A percentile compares a stretch with the other conserved stretches of the same genome.
phyloP scores from a whole-genome alignment of 92 coral and sea anemone genomes.

The Ricordea florida region DNA sequence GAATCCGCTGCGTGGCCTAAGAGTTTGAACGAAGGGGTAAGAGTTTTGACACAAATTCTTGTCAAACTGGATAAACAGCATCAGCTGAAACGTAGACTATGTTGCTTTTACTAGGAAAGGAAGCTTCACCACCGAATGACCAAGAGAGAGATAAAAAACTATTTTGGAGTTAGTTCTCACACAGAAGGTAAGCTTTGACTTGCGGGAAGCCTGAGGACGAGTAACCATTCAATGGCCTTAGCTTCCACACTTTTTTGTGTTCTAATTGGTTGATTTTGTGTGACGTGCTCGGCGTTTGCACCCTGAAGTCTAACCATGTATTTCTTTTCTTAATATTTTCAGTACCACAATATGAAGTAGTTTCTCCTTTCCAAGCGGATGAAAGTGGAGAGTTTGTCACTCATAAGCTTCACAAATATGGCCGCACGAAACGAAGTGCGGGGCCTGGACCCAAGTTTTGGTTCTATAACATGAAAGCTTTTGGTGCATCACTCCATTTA shows the following conservation, averaged over 20 bases:
- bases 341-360: slow-evolving; percentile 89
- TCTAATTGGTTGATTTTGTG: neutral
- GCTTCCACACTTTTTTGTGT: too few relatives aligned
- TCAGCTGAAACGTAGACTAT: too few relatives aligned
- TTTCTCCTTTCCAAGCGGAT: slow-evolving; percentile 81
- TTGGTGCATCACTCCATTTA: slow-evolving; percentile 69
- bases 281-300: neutral
- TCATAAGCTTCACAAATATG: slow-evolving; percentile 57
- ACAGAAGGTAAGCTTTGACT: slow-evolving; percentile 54
- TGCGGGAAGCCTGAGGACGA: neutral
- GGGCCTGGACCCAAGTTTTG: neutral
- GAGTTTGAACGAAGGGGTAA: neutral
- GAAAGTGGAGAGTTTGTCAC: slow-evolving; percentile 64
- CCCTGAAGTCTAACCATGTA: neutral
- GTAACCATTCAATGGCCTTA: too few relatives aligned
- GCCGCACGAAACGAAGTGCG: slow-evolving; percentile 42
- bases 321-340: neutral
- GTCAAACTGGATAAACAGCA: neutral
- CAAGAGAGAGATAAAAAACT: slow-evolving; percentile 65
- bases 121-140: slow-evolving; percentile 85
- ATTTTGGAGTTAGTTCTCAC: slow-evolving; percentile 76
- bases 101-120: neutral
- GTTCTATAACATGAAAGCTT: slow-evolving; percentile 49
- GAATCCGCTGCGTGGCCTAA: neutral
- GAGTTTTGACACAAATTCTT: neutral